Evolutionary conservation across 2,888 invertebrate species (phyloP), one percentile per base, ranked within the genome.

Genomic region (Cataglyphis cursor): DNA sequence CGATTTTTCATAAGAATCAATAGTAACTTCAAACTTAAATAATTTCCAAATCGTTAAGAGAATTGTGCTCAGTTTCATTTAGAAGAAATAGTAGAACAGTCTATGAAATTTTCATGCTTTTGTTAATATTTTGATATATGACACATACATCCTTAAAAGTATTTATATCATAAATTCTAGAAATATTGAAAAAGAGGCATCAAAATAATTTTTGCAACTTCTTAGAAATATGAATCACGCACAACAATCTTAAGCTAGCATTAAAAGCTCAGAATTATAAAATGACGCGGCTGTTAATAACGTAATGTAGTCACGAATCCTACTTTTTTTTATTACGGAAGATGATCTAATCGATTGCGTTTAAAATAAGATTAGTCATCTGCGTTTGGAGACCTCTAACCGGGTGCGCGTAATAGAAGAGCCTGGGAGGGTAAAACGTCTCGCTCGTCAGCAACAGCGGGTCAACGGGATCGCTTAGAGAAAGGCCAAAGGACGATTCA

Each of bases 401-500:
- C 83, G 75, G 57, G 82, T 76, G 70, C 81, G 81, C 85, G 86
- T 88, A 90, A 90, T 90, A 90, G 87, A 87, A 90, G 48, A 51
- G 81, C 59, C 84, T 57, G 85, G 73, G 65, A 87, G 89, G 84
- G 84, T 89, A 74, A 88, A 87, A 81, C 85, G 82, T 89, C 89
- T 89, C 87, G 51, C 85, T 88, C 85, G 88, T 84, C 83, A 65
- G 85, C 64, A 87, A 86, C 84, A 85, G 90, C 91, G 90, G 90
- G 90, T 89, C 90, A 90, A 90, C 89, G 91, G 89, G 88, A 92
- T 93, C 92, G 93, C 93, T 93, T 92, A 92, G 89, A 93, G 93
- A 92, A 89, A 93, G 93, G 91, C 93, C 93, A 93, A 94, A 93
- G 92, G 93, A 93, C 93, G 93, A 94, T 94, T 94, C 94, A 94